phyloP scores from a whole-genome alignment of 1,140 invertebrate species.

The Drosophila sp. region DNA sequence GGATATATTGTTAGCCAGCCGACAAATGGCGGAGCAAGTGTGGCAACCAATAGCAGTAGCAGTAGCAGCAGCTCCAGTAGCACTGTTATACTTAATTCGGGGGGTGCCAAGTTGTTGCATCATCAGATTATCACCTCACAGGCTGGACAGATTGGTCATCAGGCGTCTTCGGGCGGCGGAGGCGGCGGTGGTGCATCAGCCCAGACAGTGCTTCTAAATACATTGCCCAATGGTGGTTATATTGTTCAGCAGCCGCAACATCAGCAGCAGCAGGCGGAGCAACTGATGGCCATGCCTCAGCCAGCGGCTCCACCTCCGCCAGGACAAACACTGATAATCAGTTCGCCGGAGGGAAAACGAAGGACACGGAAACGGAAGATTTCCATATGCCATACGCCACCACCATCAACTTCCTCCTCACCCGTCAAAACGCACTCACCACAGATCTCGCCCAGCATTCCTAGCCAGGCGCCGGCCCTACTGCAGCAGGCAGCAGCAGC shows the following conservation, averaged over 20 bases:
- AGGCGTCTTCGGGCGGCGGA: slow-evolving; percentile 32
- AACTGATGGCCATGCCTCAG: slow-evolving; percentile 87
- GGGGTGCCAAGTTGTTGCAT: slow-evolving; percentile 62
- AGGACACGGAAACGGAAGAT: slow-evolving; percentile 55
- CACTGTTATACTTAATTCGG: slow-evolving; percentile 69
- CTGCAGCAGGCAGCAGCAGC: slow-evolving; percentile 69
- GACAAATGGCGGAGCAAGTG: slow-evolving; percentile 16
- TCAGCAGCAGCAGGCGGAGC: slow-evolving; percentile 76
- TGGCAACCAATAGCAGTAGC: slow-evolving; percentile 14
- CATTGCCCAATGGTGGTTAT: slow-evolving; percentile 90
- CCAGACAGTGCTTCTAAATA: slow-evolving; percentile 91
- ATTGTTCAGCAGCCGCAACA: slow-evolving; percentile 85
- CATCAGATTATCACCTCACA: slow-evolving; percentile 82
- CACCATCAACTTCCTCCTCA: slow-evolving; percentile 54
- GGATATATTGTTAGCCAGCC: slow-evolving; percentile 76
- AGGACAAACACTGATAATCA: slow-evolving; percentile 65
- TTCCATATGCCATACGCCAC: slow-evolving; percentile 59
- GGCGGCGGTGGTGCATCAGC: slow-evolving; percentile 16
- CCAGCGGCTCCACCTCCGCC: slow-evolving; percentile 64
- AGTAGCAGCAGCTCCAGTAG: slow-evolving; percentile 28
- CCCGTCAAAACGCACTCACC: slow-evolving; percentile 66
- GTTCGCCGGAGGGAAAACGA: slow-evolving; percentile 86
- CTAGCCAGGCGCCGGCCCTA: slow-evolving; percentile 71
- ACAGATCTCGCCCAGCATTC: slow-evolving; percentile 81
- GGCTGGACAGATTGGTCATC: slow-evolving; percentile 83